Conservation (phyloP, 1,140 invertebrate genomes). For the Penaeus chinensis region DNA sequence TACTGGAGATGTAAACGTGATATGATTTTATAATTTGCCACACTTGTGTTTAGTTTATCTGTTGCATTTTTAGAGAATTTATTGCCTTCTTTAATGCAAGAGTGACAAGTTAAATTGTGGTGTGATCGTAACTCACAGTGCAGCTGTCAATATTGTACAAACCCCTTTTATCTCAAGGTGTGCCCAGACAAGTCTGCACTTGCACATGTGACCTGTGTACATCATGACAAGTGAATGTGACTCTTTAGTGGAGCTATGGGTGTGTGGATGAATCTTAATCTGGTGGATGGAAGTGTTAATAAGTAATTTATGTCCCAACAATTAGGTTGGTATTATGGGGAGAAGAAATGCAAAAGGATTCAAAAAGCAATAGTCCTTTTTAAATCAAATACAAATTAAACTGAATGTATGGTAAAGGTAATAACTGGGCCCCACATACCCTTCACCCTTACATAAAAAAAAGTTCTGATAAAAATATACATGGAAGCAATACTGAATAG, state of each 20-base stretch:
- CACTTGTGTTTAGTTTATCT: slow-evolving; percentile 26
- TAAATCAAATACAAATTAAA: no score
- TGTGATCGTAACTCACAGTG: slow-evolving; percentile 28
- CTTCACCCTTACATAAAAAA: neutral
- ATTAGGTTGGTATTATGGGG: no score
- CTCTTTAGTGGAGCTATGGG: slow-evolving; percentile 4
- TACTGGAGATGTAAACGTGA: slow-evolving; percentile 54
- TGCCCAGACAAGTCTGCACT: slow-evolving; percentile 22
- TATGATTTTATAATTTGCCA: slow-evolving; percentile 48
- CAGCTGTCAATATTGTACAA: slow-evolving; percentile 47
- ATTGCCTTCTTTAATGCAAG: slow-evolving; percentile 25
- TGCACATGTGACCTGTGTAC: slow-evolving; percentile 25
- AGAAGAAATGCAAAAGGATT: neutral
- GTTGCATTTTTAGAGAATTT: slow-evolving; percentile 30
- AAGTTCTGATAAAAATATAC: no score
- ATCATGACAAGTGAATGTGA: slow-evolving; percentile 24
- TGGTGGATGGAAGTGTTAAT: neutral
- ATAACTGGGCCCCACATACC: no score
- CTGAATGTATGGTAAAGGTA: no score
- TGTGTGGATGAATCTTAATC: slow-evolving; percentile 15
- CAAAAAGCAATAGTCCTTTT: neutral
- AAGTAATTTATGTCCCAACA: neutral
- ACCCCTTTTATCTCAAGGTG: slow-evolving; percentile 26
- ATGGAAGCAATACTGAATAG: no score
- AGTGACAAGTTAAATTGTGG: slow-evolving; percentile 20